phyloP scores from a whole-genome alignment of 2,888 invertebrate genomes.

The Cyrtodaria siliqua region DNA sequence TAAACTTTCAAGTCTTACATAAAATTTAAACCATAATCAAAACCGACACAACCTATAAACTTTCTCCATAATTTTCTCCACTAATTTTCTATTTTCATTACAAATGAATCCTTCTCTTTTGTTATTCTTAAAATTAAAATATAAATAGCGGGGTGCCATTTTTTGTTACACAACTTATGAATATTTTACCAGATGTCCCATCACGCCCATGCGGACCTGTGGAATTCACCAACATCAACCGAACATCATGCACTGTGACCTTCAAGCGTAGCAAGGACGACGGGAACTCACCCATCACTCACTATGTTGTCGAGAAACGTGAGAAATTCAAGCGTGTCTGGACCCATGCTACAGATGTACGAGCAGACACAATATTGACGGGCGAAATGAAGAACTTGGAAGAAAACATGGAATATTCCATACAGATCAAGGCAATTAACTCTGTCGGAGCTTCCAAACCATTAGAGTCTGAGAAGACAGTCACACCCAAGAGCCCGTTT shows the following conservation, averaged over 20 bases:
- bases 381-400: conserved; percentile 88
- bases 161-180: neutral
- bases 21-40: too few relatives aligned
- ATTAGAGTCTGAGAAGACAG: conserved; percentile 72
- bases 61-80: too few relatives aligned
- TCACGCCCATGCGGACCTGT: conserved; percentile 79
- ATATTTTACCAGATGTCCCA: conserved; percentile 70
- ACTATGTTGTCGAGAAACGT: conserved; percentile 93
- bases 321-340: conserved; percentile 86
- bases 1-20: too few relatives aligned
- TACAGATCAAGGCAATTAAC: conserved; percentile 94
- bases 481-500: conserved; percentile 81
- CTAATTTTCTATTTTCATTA: too few relatives aligned
- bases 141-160: too few relatives aligned
- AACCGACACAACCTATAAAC: too few relatives aligned
- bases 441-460: conserved; percentile 94
- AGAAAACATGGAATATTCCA: conserved; percentile 93
- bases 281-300: conserved; percentile 92
- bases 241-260: conserved; percentile 68
- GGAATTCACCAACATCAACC: conserved; percentile 72
- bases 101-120: too few relatives aligned
- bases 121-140: too few relatives aligned
- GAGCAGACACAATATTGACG: conserved; percentile 53
- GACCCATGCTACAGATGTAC: conserved; percentile 70
- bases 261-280: conserved; percentile 87